Conservation (phyloP, 2,113 vertebrate genomes). For the Salvelinus fontinalis region DNA sequence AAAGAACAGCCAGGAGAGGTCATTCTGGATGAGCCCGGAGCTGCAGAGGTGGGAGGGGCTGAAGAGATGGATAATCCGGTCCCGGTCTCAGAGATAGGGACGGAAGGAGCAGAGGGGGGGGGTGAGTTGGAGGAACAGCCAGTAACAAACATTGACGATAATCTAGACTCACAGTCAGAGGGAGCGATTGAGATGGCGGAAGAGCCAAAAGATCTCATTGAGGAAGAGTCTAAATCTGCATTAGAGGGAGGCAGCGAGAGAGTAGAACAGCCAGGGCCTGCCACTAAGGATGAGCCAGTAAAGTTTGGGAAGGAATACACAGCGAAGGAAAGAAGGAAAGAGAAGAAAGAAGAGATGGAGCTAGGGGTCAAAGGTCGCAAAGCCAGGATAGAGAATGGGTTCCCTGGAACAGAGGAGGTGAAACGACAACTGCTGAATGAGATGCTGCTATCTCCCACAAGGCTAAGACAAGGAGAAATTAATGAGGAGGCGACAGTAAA, state of each 20-base stretch:
- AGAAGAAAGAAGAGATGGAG: not conserved
- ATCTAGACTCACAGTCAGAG: not conserved
- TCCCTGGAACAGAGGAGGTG: not conserved
- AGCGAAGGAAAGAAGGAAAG: not conserved
- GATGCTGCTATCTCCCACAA: not conserved
- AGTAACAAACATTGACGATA: not conserved
- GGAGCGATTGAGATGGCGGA: conserved; percentile 29
- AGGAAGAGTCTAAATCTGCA: conserved; percentile 29
- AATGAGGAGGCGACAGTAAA: not conserved
- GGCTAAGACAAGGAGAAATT: not conserved
- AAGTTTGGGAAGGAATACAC: not conserved
- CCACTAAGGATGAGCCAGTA: conserved; percentile 12
- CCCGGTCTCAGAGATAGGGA: not conserved
- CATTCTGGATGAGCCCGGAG: not conserved
- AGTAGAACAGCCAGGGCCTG: not conserved
- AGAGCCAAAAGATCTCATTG: conserved; percentile 45
- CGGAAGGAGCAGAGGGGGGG: not conserved
- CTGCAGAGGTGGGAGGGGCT: not conserved
- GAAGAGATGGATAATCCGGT: conserved; percentile 9
- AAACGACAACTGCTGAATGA: not conserved
- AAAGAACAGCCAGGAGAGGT: not conserved
- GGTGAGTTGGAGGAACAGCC: conserved; percentile 6
- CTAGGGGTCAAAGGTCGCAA: conserved; percentile 16
- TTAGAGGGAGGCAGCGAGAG: conserved; percentile 9
- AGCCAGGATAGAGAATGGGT: conserved; percentile 19